A percentile compares a stretch with the other conserved stretches of the same genome.
phyloP scores from a whole-genome alignment of 2,113 vertebrate species.

The Neolamprologus caudopunctatus region DNA sequence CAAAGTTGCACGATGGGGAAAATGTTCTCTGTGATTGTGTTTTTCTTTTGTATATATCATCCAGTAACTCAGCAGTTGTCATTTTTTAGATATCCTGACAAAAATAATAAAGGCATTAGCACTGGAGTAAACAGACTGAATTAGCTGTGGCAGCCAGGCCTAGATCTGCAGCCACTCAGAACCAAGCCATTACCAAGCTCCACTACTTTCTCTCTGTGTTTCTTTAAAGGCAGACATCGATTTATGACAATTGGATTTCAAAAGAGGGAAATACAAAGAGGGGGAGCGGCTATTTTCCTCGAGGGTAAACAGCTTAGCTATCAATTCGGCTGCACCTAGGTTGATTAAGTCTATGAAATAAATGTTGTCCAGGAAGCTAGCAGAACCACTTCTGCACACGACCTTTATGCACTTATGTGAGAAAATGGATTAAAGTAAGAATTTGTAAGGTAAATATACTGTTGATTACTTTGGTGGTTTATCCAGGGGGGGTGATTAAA shows the following conservation, averaged over 20 bases:
- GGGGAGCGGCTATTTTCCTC: neutral
- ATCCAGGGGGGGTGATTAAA: neutral
- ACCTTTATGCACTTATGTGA: neutral
- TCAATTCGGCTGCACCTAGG: neutral
- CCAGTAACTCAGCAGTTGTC: neutral
- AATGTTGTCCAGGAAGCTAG: neutral
- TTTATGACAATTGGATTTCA: neutral
- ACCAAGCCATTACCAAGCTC: conserved; percentile 7
- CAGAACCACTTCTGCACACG: neutral
- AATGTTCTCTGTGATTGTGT: neutral
- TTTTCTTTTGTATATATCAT: neutral
- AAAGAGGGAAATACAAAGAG: neutral
- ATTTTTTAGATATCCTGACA: neutral
- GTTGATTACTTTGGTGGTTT: neutral
- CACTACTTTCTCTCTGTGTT: neutral
- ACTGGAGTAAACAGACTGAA: neutral
- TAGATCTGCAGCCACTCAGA: conserved; percentile 9
- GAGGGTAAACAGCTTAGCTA: neutral
- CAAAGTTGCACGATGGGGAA: neutral
- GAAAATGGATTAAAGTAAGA: neutral
- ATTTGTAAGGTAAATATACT: neutral
- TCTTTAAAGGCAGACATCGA: neutral
- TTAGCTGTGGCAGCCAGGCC: neutral
- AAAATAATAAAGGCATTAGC: neutral
- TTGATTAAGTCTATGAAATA: neutral